Percentiles rank a stretch among this genome's conserved stretches.
Evolutionary conservation across 2,888 invertebrate species (phyloP).

Genomic region (Ennomos fuscantarius): DNA sequence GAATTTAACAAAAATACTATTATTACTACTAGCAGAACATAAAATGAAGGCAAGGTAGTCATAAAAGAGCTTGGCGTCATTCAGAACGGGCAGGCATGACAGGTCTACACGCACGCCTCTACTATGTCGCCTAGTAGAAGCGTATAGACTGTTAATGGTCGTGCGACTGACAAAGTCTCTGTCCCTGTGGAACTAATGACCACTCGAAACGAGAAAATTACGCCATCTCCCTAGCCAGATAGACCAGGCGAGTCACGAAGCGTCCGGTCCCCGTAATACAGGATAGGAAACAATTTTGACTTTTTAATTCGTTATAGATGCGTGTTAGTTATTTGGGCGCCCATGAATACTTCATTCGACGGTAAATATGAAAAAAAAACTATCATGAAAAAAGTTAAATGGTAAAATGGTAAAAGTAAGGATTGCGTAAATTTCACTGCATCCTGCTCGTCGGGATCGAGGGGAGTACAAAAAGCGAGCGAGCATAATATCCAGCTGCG

Average conservation of each 20-base stretch:
- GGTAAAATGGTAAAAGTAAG: conserved; percentile 34
- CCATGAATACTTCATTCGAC: conserved; percentile 24
- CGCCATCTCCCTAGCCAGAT: conserved; percentile 59
- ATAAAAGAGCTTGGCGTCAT: conserved; percentile 49
- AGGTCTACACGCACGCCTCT: too few relatives aligned
- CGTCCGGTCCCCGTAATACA: conserved; percentile 47
- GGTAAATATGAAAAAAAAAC: conserved; percentile 26
- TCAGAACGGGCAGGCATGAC: conserved; percentile 44
- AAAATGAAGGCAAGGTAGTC: neutral
- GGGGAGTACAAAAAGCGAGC: conserved; percentile 64
- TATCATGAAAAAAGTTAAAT: conserved; percentile 37
- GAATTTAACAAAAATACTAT: conserved; percentile 8
- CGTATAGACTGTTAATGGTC: conserved; percentile 69
- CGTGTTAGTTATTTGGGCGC: conserved; percentile 27
- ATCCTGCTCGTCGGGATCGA: conserved; percentile 43
- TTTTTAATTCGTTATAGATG: conserved; percentile 51
- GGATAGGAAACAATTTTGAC: conserved; percentile 49
- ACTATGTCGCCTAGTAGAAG: too few relatives aligned
- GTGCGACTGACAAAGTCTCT: conserved; percentile 70
- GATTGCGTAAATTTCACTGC: conserved; percentile 51
- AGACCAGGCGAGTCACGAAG: conserved; percentile 76
- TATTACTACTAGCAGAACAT: neutral
- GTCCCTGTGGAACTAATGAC: conserved; percentile 79
- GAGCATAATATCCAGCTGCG: conserved; percentile 70
- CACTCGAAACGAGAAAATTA: conserved; percentile 80